Conservation (phyloP, 2,888 invertebrate genomes). For the Trachelus tabidus region DNA sequence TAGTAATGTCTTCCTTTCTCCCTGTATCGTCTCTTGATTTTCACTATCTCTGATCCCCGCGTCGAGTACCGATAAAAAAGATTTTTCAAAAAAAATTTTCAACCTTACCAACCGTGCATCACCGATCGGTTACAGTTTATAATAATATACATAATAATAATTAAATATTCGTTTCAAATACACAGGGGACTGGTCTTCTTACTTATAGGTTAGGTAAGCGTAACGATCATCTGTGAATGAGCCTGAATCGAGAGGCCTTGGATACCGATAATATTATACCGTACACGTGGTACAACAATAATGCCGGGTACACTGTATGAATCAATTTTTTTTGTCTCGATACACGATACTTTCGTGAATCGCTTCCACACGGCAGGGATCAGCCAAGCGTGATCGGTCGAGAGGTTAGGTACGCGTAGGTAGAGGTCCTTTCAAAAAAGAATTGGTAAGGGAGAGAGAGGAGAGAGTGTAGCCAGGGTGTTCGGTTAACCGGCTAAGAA, state of each 20-base stretch:
- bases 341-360: conserved; percentile 51
- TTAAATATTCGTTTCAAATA: not conserved
- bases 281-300: conserved; percentile 8
- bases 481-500: not conserved
- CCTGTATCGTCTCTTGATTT: conserved; percentile 14
- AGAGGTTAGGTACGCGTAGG: conserved; percentile 19
- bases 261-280: not conserved
- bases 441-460: conserved; percentile 18
- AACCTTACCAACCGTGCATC: not conserved
- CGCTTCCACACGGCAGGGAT: conserved; percentile 29
- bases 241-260: not conserved
- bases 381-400: conserved; percentile 46
- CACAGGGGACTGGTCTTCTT: not conserved
- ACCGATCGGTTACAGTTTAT: not conserved
- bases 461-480: not conserved
- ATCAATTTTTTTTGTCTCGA: conserved; percentile 44
- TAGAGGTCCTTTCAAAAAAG: conserved; percentile 38
- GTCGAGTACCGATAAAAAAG: not conserved
- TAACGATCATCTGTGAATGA: conserved; percentile 6
- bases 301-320: conserved; percentile 25
- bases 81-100: not conserved
- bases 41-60: not conserved
- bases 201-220: not conserved
- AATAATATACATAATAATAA: not conserved
- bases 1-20: conserved; percentile 7